Conservation (phyloP, 2,888 invertebrate genomes). For the Dione juno region DNA sequence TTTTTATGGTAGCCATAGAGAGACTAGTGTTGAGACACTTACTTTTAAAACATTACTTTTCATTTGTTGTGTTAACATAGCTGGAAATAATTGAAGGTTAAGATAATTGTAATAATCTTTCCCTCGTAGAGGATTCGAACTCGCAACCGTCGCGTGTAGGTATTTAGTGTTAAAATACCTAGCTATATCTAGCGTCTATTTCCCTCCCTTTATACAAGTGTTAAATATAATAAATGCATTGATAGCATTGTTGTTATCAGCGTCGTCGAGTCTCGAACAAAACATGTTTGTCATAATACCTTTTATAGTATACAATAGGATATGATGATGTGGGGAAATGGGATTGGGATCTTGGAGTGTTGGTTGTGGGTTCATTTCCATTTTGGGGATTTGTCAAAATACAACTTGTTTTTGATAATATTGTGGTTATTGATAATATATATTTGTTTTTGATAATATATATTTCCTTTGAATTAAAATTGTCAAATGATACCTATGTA, state of each 20-base stretch:
- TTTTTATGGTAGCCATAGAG: neutral
- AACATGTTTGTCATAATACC: conserved; percentile 34
- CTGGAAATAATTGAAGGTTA: no score
- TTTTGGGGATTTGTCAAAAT: no score
- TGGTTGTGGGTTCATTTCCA: no score
- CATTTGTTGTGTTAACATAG: no score
- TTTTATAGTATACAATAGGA: conserved; percentile 34
- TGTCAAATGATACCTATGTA: no score
- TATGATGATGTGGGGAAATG: conserved; percentile 1
- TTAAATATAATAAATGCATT: neutral
- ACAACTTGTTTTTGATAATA: no score
- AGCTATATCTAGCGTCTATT: neutral
- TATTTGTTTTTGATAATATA: no score
- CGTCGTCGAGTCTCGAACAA: conserved; percentile 46
- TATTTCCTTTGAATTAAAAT: no score
- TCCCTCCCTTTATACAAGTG: neutral
- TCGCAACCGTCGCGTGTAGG: neutral
- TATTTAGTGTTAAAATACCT: neutral
- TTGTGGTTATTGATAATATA: no score
- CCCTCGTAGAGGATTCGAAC: neutral
- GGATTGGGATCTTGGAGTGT: neutral
- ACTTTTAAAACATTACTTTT: neutral
- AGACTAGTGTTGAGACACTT: neutral
- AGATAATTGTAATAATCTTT: neutral
- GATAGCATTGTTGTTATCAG: conserved; percentile 35